Base-by-base conservation (phyloP, 1,140 invertebrate genomes). In the Zaprionus lachaisei region DNA sequence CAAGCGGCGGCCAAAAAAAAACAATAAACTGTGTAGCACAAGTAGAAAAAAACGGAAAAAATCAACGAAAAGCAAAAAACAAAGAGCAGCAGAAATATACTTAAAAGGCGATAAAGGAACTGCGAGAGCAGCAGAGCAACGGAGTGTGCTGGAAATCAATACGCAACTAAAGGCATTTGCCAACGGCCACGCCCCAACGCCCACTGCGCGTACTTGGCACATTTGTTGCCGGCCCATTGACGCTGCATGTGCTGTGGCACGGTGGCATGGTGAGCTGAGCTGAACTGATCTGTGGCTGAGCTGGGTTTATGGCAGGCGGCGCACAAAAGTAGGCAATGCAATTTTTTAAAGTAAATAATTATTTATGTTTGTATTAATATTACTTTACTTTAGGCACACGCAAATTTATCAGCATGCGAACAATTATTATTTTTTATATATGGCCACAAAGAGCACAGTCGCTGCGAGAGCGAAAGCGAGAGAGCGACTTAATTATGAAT, bases 11-110 rank as follows among this genome's bases (percentile, higher is more conserved):
- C 71, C 66, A 83, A 87, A 47, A 81, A 85, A 90, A 89, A 89
- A 87, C 84, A 89, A 87, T 87, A 89, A 89, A 87, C 83, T 69
- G 64, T 83, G 80, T 49, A 78, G 77, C 70, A 55, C 63, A 69
- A 80, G 73, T 58, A 64, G 28, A 65, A 63, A 57, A 54, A 54
- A 5, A 9, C 11, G 4, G 62, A 49, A 60, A 38, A 67, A 58
- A 49, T 62, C 58, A 58, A 63, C 63, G 55, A n/a, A 47, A 63
- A 72, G 64, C 67, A 47, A 61, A 64, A 64, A 64, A 66, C 41
- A 49, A 57, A 17, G 63, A 67, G 69, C 65, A 73, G 60, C n/a
- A 41, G 20, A 15, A 28, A 51, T 51, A 24, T 51, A 54, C 69
- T 77, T 56, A 78, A 75, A 72, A 56, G 54, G 57, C 47, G 58